Evolutionary conservation across 2,888 invertebrate genomes (phyloP), one percentile per base, ranked within the genome.

Genomic region (Myathropa florea): DNA sequence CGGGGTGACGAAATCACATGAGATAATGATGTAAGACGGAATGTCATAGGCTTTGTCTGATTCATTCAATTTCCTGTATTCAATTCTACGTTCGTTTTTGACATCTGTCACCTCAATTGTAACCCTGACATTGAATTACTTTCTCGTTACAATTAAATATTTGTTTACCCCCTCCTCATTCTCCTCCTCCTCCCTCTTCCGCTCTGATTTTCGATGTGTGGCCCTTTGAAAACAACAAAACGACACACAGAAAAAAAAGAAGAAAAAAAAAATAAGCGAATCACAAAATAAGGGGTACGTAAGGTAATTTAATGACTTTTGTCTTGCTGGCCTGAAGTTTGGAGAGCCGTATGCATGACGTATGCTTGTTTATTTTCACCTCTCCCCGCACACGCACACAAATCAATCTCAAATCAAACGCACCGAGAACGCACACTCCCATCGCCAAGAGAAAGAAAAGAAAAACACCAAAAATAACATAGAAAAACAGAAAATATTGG

Each of bases 71-170:
- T 46, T 46, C 39, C 3, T 14, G 57, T 10, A 57, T 23, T 53
- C 30, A 60, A 65, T 36, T 72, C 53, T 53, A 55, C 36, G 30
- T 36, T 71, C 18, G 0, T 57, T 59, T 53, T 23, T 65, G 64
- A 59, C 71, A 79, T 59, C 65, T 65, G 59, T 72, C 59, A 79
- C 24, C 71, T 7, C 55, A 28, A 63, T 57, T 30, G 28, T 71
- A 64, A 71, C 71, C 71, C 71, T 78, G 78, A 71, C 70, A 78
- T 78, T 72, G 71, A 72, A 65, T 30, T 70, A 70, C 57, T 71
- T 78, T 78, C 70, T 61, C 39, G 63, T n/a, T 28, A 57, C 70
- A 67, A 67, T 65, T 65, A 59, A 67, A 60, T 46, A 23, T 28
- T 65, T 59, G 33, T 26, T 0, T 64, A 12, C 24, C 7, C 18